phyloP scores from a whole-genome alignment of 2,113 vertebrate genomes.

The Epinephelus moara region DNA sequence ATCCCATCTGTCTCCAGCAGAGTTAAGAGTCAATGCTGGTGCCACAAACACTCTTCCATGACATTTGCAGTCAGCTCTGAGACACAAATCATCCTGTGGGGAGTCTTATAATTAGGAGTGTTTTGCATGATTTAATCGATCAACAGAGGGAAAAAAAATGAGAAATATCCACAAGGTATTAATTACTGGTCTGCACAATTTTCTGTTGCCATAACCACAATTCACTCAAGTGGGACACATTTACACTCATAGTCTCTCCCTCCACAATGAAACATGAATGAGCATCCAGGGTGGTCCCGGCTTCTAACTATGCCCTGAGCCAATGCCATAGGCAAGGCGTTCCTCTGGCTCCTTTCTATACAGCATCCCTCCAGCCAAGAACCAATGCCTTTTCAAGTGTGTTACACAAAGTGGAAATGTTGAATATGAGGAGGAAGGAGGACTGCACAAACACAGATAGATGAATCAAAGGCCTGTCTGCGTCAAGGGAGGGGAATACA shows the following conservation, averaged over 20 bases:
- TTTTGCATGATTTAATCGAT: conserved; percentile 85
- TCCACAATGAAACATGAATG: conserved; percentile 82
- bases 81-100: conserved; percentile 71
- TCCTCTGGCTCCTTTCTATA: conserved; percentile 76
- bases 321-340: conserved; percentile 80
- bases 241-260: conserved; percentile 65
- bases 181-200: conserved; percentile 77
- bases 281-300: conserved; percentile 79
- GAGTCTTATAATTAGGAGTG: conserved; percentile 79
- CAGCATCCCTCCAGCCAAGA: conserved; percentile 81
- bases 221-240: conserved; percentile 74
- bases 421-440: conserved; percentile 75
- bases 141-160: conserved; percentile 62
- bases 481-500: conserved; percentile 73
- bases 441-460: conserved; percentile 71
- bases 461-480: conserved; percentile 79
- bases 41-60: conserved; percentile 74
- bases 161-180: conserved; percentile 83
- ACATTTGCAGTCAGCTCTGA: conserved; percentile 76
- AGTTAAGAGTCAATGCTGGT: conserved; percentile 52
- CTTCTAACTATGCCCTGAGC: conserved; percentile 77
- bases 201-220: conserved; percentile 65
- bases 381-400: conserved; percentile 76
- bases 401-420: conserved; percentile 82
- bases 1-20: conserved; percentile 60